phyloP scores from a whole-genome alignment of 2,113 vertebrate species.

The Cynoglossus semilaevis region DNA sequence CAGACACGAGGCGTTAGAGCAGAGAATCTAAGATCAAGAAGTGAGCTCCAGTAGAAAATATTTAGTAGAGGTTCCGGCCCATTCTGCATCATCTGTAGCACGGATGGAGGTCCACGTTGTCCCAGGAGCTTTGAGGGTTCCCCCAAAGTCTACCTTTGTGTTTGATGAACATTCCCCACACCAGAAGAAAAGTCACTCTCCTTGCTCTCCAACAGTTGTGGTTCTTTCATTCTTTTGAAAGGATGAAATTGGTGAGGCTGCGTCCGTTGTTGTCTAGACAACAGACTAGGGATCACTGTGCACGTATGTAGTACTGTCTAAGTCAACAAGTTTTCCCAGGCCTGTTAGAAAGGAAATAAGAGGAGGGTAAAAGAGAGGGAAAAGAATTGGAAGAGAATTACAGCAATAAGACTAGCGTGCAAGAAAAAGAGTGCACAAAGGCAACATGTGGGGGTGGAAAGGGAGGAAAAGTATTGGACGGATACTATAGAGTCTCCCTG shows the following conservation, averaged over 20 bases:
- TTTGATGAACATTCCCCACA: slow-evolving; percentile 53
- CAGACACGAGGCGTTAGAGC: neutral
- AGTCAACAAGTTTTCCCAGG: slow-evolving; percentile 78
- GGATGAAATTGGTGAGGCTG: slow-evolving; percentile 61
- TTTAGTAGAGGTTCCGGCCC: no score
- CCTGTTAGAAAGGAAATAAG: slow-evolving; percentile 57
- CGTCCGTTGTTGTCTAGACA: slow-evolving; percentile 66
- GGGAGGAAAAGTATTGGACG: slow-evolving; percentile 40
- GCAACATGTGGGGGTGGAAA: slow-evolving; percentile 38
- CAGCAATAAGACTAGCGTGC: slow-evolving; percentile 55
- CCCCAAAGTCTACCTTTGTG: slow-evolving; percentile 36
- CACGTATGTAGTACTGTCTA: slow-evolving; percentile 45
- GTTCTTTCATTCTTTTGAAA: slow-evolving; percentile 52
- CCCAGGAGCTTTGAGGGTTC: neutral
- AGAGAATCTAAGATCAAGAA: neutral
- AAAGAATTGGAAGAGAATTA: slow-evolving; percentile 51
- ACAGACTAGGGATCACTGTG: slow-evolving; percentile 67
- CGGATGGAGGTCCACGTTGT: slow-evolving; percentile 1
- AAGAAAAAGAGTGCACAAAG: slow-evolving; percentile 28
- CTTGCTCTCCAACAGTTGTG: slow-evolving; percentile 54
- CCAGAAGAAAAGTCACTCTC: slow-evolving; percentile 63
- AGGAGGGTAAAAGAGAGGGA: slow-evolving; percentile 20
- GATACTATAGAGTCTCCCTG: slow-evolving; percentile 14
- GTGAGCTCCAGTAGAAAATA: neutral
- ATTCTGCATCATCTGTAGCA: no score